These are phyloP conservation scores for Dipodomys ordii DNA, from an alignment of 2,113 vertebrate genomes.

Conservation along the genomic window DNA sequence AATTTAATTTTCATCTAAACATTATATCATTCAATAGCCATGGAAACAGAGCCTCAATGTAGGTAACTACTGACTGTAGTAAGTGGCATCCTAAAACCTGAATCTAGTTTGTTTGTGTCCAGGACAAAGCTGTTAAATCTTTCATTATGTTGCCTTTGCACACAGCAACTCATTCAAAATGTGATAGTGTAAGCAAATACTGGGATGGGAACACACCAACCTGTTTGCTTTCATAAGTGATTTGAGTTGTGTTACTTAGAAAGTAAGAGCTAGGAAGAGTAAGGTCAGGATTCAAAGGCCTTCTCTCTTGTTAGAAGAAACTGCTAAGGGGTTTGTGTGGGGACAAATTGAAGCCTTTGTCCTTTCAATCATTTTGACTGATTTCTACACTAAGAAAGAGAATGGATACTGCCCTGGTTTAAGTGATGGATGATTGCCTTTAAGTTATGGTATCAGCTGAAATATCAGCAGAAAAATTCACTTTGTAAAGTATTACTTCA, in stretches of 20 bases:
- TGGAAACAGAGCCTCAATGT: background rate
- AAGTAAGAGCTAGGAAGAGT: background rate
- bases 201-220: background rate
- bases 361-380: conserved; percentile 47
- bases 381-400: conserved; percentile 59
- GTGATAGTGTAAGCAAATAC: background rate
- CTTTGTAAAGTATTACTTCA: conserved; percentile 51
- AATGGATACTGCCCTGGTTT: conserved; percentile 27
- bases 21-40: background rate
- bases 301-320: background rate
- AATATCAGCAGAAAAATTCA: conserved; percentile 53
- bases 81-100: background rate
- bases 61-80: background rate
- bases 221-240: background rate
- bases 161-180: background rate
- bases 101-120: background rate
- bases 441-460: conserved; percentile 53
- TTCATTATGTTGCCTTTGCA: background rate
- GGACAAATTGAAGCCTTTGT: background rate
- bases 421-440: conserved; percentile 50
- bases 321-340: background rate
- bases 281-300: background rate
- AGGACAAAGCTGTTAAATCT: background rate
- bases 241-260: background rate
- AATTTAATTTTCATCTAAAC: background rate